Evolutionary conservation across 1,140 invertebrate species (phyloP).

Genomic region (Tetramorium parvispinum): DNA sequence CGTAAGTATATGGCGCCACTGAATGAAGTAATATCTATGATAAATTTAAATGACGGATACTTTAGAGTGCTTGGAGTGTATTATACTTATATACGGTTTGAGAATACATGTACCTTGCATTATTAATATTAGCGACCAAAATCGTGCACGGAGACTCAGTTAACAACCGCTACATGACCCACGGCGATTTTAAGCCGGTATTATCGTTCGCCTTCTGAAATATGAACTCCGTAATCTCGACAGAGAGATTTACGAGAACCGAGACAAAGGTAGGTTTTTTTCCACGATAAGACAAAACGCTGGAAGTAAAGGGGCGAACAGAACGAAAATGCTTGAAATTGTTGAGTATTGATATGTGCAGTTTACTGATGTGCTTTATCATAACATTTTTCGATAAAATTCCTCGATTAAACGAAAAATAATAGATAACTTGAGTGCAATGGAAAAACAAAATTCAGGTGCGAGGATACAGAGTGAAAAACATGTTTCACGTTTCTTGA

Average conservation of each 20-base stretch:
- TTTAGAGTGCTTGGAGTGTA: background rate
- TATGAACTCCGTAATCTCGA: constrained; percentile 22
- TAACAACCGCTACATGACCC: background rate
- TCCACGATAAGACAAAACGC: background rate
- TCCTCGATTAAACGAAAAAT: background rate
- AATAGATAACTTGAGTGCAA: background rate
- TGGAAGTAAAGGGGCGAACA: background rate
- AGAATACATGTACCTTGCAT: background rate
- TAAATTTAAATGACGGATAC: constrained; percentile 49
- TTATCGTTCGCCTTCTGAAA: constrained; percentile 25
- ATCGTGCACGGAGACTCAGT: background rate
- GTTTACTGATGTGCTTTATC: background rate
- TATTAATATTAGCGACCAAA: constrained; percentile 25
- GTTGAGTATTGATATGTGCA: background rate
- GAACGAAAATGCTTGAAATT: background rate
- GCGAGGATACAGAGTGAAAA: background rate
- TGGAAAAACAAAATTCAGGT: background rate
- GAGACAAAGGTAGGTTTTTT: background rate
- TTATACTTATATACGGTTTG: background rate
- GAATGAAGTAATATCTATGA: constrained; percentile 34
- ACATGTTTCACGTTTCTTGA: background rate
- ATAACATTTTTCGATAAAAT: background rate
- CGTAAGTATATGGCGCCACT: constrained; percentile 18
- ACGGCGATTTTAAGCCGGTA: background rate
- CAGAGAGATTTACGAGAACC: background rate